Evolutionary conservation across 2,888 invertebrate species (phyloP).

Genomic region (Calliopum simillimum): DNA sequence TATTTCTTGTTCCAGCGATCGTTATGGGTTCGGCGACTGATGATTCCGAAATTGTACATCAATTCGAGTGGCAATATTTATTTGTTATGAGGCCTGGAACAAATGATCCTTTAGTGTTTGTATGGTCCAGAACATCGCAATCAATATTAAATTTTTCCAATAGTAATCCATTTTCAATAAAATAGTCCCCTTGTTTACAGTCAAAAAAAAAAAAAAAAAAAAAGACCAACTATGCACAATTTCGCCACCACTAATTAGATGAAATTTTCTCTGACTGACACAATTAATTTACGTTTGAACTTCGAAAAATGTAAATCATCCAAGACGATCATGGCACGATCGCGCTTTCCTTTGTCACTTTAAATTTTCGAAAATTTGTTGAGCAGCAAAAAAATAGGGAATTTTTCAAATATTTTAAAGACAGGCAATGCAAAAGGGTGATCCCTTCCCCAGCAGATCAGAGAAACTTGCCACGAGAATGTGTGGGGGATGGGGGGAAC

Average conservation of each 20-base stretch:
- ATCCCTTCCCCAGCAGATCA: not conserved
- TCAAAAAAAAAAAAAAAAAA: too few species aligned
- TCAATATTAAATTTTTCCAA: too few species aligned
- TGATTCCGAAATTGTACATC: too few species aligned
- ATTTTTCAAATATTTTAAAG: constrained; percentile 17
- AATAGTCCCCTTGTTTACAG: not conserved
- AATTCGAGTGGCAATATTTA: too few species aligned
- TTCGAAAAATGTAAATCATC: constrained; percentile 40
- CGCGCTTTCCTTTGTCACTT: constrained; percentile 48
- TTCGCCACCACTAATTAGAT: constrained; percentile 63
- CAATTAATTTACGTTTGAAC: constrained; percentile 53
- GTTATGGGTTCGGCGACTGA: too few species aligned
- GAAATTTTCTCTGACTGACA: constrained; percentile 59
- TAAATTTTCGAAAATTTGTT: constrained; percentile 46
- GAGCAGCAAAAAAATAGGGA: constrained; percentile 49
- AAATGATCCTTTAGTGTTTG: too few species aligned
- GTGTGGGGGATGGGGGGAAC: constrained; percentile 16
- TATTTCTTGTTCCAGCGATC: too few species aligned
- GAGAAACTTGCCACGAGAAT: not conserved
- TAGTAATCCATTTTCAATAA: too few species aligned
- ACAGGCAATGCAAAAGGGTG: not conserved
- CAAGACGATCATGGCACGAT: constrained; percentile 28
- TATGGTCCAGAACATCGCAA: too few species aligned
- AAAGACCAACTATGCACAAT: constrained; percentile 31
- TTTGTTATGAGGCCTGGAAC: too few species aligned